Percentiles rank a stretch among this genome's conserved stretches.
These are phyloP conservation scores for Galerucella pusilla DNA, from an alignment of 2,888 invertebrate species.

Conservation along the genomic window DNA sequence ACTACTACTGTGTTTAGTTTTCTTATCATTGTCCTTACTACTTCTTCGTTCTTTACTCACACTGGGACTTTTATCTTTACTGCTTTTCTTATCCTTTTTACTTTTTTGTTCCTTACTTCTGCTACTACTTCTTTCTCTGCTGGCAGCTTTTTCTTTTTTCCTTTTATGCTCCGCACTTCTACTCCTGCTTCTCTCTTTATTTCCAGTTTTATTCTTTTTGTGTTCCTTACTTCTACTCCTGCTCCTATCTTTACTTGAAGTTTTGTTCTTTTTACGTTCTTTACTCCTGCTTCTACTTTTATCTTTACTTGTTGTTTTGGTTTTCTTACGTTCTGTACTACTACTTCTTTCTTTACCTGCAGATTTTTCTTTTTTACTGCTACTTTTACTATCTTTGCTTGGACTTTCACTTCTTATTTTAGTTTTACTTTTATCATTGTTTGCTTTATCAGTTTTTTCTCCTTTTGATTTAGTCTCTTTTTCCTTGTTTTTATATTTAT, in stretches of 20 bases:
- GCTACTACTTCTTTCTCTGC: slow-evolving; percentile 40
- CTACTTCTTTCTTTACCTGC: slow-evolving; percentile 48
- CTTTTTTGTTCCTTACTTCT: slow-evolving; percentile 33
- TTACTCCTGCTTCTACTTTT: slow-evolving; percentile 28
- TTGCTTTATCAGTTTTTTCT: slow-evolving; percentile 19
- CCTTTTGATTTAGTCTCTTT: slow-evolving; percentile 44
- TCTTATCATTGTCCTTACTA: slow-evolving; percentile 51
- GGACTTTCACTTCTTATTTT: slow-evolving; percentile 25
- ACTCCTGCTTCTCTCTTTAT: slow-evolving; percentile 51
- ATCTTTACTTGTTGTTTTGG: slow-evolving; percentile 34
- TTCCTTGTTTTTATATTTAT: slow-evolving; percentile 40
- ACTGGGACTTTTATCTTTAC: slow-evolving; percentile 23
- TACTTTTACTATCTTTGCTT: slow-evolving; percentile 22
- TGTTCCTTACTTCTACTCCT: slow-evolving; percentile 25
- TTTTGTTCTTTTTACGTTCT: slow-evolving; percentile 20
- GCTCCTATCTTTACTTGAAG: slow-evolving; percentile 22
- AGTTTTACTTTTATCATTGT: slow-evolving; percentile 22
- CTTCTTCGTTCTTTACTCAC: slow-evolving; percentile 19
- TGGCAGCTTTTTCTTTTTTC: slow-evolving; percentile 33
- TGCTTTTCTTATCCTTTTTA: slow-evolving; percentile 23
- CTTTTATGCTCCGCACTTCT: slow-evolving; percentile 50
- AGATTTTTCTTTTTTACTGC: slow-evolving; percentile 14
- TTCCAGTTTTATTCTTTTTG: slow-evolving; percentile 24
- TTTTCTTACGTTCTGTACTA: slow-evolving; percentile 52
- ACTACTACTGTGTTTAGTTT: slow-evolving; percentile 50